Base-by-base conservation (phyloP, 2,797 vertebrate species). In the Enteromius treurensis region DNA sequence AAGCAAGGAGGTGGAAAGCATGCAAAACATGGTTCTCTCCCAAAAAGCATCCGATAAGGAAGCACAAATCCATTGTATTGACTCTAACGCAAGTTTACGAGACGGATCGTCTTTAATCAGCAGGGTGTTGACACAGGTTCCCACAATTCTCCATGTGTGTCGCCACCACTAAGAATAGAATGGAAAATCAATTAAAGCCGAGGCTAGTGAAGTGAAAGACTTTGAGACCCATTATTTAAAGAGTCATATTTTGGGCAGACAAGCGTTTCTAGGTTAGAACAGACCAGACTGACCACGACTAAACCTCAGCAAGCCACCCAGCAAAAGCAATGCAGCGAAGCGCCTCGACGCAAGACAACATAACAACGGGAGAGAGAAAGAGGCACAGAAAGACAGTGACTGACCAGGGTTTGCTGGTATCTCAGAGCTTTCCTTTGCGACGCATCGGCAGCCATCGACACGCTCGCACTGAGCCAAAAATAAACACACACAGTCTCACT, bases 381-480 rank as follows among this genome's bases (percentile, higher is more conserved):
- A 40, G 62, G 81, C 53, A 82, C 34, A 55, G 58, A 85, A 40
- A 87, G 55, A 19, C 3, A 85, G 37, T 86, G 60, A 88, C 40
- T 70, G 78, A 88, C 80, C 80, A 79, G 37, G 40, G 83, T 85
- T 89, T 96, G 95, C 83, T 97, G 96, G 93, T 97, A 97, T 88
- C 91, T 95, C 89, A 97, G 95, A 26, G 96, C 93, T 93, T 95
- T 97, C 85, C 95, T 96, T 91, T 96, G 95, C 93, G 95, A 95
- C 84, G 93, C 94, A 95, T 96, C 94, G 93, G 95, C 95, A 95
- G 96, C 95, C 96, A 97, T 97, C 92, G 95, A 95, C 94, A 91
- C 93, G 89, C 90, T 94, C 93, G 94, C 94, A 96, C 93, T 95
- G 92, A 94, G 93, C 94, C 94, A 95, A 92, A 95, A 95, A 90